Conservation (phyloP, 2,797 vertebrate genomes). For the Petrocephalus sullivani region DNA sequence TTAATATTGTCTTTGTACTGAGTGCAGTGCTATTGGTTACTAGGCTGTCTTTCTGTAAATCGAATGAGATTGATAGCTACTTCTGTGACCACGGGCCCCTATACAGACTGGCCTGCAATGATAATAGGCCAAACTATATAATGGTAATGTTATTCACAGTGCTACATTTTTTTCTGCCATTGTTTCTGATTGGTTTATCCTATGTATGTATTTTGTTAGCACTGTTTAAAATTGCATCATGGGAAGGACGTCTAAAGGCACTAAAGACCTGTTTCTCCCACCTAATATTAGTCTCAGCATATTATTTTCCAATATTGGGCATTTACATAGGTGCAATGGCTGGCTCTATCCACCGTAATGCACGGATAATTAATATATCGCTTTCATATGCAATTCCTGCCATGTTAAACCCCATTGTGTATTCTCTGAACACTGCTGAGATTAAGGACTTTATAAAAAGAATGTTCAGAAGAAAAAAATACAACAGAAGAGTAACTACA, state of each 20-base stretch:
- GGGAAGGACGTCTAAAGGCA: neutral
- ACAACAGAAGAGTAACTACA: no score
- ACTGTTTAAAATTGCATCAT: slow-evolving; percentile 20
- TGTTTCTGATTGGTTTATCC: slow-evolving; percentile 27
- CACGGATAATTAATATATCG: no score
- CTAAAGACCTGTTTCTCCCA: no score
- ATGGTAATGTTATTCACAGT: neutral
- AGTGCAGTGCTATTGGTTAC: slow-evolving; percentile 21
- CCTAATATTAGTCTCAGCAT: no score
- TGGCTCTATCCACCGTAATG: no score
- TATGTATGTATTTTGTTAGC: slow-evolving; percentile 29
- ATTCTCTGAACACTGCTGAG: no score
- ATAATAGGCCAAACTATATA: slow-evolving; percentile 23
- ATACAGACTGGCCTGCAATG: slow-evolving; percentile 32
- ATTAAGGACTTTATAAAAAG: no score
- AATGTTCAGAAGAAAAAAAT: no score
- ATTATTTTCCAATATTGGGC: no score
- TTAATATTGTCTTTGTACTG: neutral
- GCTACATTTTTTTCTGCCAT: slow-evolving; percentile 24
- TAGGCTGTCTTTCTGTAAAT: slow-evolving; percentile 35
- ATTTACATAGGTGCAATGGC: no score
- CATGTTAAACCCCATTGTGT: no score
- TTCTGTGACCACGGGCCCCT: slow-evolving; percentile 39
- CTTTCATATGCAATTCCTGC: no score
- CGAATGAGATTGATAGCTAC: slow-evolving; percentile 34